Base-by-base conservation (phyloP, 1,140 invertebrate species). In the Drosophila bipectinata region DNA sequence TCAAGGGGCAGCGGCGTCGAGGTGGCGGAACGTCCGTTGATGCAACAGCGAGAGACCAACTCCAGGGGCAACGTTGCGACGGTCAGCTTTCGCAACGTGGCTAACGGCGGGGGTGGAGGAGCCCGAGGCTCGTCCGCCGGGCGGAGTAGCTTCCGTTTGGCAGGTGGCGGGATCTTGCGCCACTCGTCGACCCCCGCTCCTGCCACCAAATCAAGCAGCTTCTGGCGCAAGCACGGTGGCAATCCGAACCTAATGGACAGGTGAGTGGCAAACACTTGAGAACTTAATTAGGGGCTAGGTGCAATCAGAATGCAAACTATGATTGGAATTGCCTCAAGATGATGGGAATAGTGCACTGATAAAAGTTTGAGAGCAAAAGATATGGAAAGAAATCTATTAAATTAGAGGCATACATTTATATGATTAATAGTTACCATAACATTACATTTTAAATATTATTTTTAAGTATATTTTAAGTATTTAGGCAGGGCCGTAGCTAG, bases 221-320 rank as follows among this genome's bases (percentile, higher is more conserved):
- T 81, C 49, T 91, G 89, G 89, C 81, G 89, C 41, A 80, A 76
- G n/a, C 89, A 91, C 44, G 79, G 81, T 9, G 90, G 81, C 63
- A 91, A 87, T 72, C 79, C 82, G 21, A 91, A 91, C 72, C 75
- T 91, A 32, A 77, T 91, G 84, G 89, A 91, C 69, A 91, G 89
- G 90, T 91, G 57, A 84, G 79, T 55, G 18, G 0, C 6, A 4
- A 30, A 18, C 34, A 37, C 44, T 63, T 18, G 51, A 52, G 63
- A 69, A 63, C 47, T 57, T 74, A 69, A 85, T 84, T 85, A 63
- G 41, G 24, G 51, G 14, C 51, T 12, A 2, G 8, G 14, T n/a
- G 5, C 39, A 32, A 51, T 54, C 45, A 32, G 30, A 51, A 55
- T 64, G 56, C 47, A 44, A 63, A 72, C 63, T 61, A 39, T 45